Percentiles rank a stretch among this genome's conserved stretches.
phyloP scores from a whole-genome alignment of 2,888 invertebrate genomes.

The Syrista parreyssii region DNA sequence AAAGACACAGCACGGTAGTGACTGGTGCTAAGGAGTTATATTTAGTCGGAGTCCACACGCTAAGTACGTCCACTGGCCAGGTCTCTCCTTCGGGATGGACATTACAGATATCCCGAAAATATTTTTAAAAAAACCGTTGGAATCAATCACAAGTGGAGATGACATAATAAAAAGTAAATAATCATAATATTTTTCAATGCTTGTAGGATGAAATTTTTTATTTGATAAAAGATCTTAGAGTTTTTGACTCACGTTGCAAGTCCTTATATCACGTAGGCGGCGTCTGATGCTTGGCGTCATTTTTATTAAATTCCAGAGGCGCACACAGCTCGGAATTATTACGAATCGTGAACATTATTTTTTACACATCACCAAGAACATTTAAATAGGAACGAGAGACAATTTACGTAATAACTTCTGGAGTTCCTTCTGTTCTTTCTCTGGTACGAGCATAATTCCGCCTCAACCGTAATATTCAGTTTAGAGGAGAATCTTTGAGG shows the following conservation, averaged over 20 bases:
- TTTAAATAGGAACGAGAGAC: background rate
- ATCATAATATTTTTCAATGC: background rate
- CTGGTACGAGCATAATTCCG: background rate
- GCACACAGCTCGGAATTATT: background rate
- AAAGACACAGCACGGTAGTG: constrained; percentile 6
- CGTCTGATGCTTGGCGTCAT: background rate
- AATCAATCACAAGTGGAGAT: background rate
- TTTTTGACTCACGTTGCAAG: background rate
- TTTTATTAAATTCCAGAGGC: constrained; percentile 1
- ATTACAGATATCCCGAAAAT: background rate
- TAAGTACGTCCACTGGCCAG: background rate
- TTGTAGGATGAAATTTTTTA: background rate
- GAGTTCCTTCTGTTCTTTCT: background rate
- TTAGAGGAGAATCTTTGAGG: background rate
- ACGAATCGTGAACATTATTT: background rate
- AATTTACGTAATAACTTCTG: background rate
- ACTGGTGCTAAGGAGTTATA: constrained; percentile 38
- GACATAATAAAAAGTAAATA: background rate
- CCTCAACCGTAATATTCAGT: background rate
- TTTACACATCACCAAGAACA: background rate
- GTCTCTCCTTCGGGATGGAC: background rate
- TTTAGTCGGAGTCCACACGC: constrained; percentile 25
- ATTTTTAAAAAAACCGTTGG: background rate
- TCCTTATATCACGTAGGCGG: background rate
- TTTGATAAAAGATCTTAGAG: background rate